These are phyloP conservation scores for Dromococcyx pavoninus DNA, from an alignment of 2,797 vertebrate species.

Conservation along the genomic window DNA sequence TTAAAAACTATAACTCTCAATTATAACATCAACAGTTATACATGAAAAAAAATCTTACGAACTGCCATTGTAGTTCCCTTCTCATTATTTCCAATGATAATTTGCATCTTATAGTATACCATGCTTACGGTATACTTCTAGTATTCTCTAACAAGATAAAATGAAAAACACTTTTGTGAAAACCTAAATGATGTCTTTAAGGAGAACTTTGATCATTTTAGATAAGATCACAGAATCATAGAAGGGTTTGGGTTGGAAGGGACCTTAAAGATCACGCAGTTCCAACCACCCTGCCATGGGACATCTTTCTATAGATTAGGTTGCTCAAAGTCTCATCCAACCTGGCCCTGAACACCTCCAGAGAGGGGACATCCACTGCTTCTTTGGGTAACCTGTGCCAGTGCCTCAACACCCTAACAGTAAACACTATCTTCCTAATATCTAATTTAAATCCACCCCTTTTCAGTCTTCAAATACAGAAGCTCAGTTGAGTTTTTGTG, in stretches of 20 bases:
- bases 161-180: neutral
- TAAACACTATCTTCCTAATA: too few species aligned
- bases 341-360: too few species aligned
- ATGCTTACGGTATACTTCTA: too few species aligned
- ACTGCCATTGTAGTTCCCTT: neutral
- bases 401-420: too few species aligned
- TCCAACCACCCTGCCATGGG: too few species aligned
- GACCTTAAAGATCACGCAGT: too few species aligned
- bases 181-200: neutral
- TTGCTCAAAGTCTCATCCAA: too few species aligned
- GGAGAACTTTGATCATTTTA: neutral
- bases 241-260: too few species aligned
- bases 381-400: too few species aligned
- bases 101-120: neutral
- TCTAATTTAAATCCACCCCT: too few species aligned
- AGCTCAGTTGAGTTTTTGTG: neutral
- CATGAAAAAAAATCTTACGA: neutral
- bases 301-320: too few species aligned
- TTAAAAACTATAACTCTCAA: neutral
- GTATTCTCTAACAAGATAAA: neutral
- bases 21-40: neutral
- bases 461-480: neutral
- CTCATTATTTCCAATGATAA: neutral
- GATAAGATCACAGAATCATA: neutral
- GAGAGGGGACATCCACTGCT: too few species aligned